phyloP scores from a whole-genome alignment of 2,888 invertebrate genomes.

The Agriopis marginaria region DNA sequence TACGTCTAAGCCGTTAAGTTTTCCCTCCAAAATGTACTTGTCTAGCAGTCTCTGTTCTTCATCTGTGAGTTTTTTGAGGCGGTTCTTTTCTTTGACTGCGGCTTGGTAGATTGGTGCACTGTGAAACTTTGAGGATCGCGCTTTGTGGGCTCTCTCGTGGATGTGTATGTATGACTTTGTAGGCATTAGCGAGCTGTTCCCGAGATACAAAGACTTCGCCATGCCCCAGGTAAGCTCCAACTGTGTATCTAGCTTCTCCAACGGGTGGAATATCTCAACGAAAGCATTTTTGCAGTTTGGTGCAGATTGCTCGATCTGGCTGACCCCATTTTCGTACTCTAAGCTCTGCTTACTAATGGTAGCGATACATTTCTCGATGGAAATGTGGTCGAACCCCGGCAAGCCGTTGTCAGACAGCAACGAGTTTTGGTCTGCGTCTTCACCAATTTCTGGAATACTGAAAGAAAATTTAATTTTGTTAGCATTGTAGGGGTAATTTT shows the following conservation, averaged over 20 bases:
- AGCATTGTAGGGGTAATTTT: not conserved
- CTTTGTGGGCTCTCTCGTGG: slow-evolving; percentile 92
- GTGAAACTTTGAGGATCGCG: slow-evolving; percentile 91
- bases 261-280: slow-evolving; percentile 89
- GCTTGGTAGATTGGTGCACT: slow-evolving; percentile 90
- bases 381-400: slow-evolving; percentile 93
- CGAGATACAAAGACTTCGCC: slow-evolving; percentile 93
- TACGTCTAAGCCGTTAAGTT: slow-evolving; percentile 92
- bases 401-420: slow-evolving; percentile 90
- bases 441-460: slow-evolving; percentile 94
- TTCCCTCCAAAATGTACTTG: slow-evolving; percentile 93
- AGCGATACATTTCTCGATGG: slow-evolving; percentile 94
- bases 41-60: slow-evolving; percentile 90
- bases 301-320: slow-evolving; percentile 87
- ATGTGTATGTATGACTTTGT: slow-evolving; percentile 92
- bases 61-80: slow-evolving; percentile 78
- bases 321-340: slow-evolving; percentile 92
- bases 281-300: slow-evolving; percentile 87
- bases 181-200: slow-evolving; percentile 92
- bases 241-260: slow-evolving; percentile 91
- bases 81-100: slow-evolving; percentile 85
- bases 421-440: slow-evolving; percentile 92
- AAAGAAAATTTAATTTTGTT: slow-evolving; percentile 46
- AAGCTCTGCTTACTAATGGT: slow-evolving; percentile 93
- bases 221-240: slow-evolving; percentile 95